Percentiles rank a stretch among this genome's conserved stretches.
Conservation (phyloP, 2,113 vertebrate genomes). For the Antechinus flavipes region DNA sequence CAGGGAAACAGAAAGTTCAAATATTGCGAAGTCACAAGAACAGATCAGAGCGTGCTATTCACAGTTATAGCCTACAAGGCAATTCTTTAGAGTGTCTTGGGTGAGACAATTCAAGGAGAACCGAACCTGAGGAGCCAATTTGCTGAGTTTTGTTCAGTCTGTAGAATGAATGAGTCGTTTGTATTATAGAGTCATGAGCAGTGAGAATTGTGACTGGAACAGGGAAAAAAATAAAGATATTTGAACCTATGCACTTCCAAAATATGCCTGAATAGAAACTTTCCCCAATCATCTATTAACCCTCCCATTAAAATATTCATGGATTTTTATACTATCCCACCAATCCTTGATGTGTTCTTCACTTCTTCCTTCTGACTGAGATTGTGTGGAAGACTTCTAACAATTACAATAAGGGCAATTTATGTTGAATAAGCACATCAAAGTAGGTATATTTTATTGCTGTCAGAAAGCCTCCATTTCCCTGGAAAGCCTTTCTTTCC, state of each 20-base stretch:
- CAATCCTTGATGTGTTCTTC: neutral
- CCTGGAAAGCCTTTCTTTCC: neutral
- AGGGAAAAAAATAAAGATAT: neutral
- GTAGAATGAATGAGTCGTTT: conserved; percentile 83
- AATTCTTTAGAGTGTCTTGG: conserved; percentile 86
- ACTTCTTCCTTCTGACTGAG: neutral
- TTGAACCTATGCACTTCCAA: neutral
- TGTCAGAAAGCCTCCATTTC: neutral
- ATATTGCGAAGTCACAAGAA: conserved; percentile 84
- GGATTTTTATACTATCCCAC: neutral
- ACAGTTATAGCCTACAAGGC: conserved; percentile 89
- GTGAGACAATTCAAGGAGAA: conserved; percentile 86
- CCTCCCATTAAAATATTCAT: neutral
- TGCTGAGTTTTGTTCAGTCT: conserved; percentile 89
- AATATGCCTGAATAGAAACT: neutral
- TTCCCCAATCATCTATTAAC: neutral
- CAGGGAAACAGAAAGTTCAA: conserved; percentile 91
- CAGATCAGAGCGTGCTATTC: conserved; percentile 90
- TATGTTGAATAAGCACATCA: neutral
- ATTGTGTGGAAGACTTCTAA: neutral
- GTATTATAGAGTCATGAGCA: conserved; percentile 71
- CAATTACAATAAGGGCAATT: neutral
- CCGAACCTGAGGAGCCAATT: conserved; percentile 91
- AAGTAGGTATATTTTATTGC: accelerated
- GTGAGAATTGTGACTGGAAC: conserved; percentile 76